Percentiles rank a stretch among this genome's conserved stretches.
These are phyloP conservation scores for Enhydra lutris DNA, from an alignment of 2,113 vertebrate genomes.

Conservation along the genomic window DNA sequence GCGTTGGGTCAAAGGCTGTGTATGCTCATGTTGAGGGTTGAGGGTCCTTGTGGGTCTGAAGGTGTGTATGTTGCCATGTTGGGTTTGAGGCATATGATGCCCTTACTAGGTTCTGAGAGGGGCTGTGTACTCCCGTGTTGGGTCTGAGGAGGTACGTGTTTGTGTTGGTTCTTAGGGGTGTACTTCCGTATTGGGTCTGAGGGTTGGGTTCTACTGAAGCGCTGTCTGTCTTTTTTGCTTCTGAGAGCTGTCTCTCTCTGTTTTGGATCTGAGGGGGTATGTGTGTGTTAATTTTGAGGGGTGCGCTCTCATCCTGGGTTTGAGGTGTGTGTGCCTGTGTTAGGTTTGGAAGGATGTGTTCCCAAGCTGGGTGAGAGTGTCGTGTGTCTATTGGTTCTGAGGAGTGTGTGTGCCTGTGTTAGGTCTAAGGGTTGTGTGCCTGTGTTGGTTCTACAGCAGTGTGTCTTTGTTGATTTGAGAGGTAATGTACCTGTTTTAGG, in stretches of 20 bases:
- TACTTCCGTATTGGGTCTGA: not conserved
- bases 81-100: not conserved
- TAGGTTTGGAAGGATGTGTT: rapidly evolving
- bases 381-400: not conserved
- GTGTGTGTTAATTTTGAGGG: not conserved
- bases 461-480: not conserved
- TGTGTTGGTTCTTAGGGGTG: not conserved
- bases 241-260: not conserved
- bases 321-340: not conserved
- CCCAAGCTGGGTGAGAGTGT: not conserved
- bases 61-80: not conserved
- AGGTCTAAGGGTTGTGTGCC: not conserved
- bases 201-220: not conserved
- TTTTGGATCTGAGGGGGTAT: not conserved
- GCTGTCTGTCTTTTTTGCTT: not conserved
- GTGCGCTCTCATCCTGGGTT: not conserved
- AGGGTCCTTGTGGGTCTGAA: not conserved
- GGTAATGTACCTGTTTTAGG: not conserved
- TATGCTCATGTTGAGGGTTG: not conserved
- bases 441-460: not conserved
- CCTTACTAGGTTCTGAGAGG: not conserved
- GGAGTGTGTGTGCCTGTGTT: not conserved
- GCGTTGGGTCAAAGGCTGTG: not conserved
- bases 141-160: not conserved
- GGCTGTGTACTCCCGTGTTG: not conserved